Evolutionary conservation across 2,888 invertebrate genomes (phyloP).

Genomic region (Hipparchia semele): DNA sequence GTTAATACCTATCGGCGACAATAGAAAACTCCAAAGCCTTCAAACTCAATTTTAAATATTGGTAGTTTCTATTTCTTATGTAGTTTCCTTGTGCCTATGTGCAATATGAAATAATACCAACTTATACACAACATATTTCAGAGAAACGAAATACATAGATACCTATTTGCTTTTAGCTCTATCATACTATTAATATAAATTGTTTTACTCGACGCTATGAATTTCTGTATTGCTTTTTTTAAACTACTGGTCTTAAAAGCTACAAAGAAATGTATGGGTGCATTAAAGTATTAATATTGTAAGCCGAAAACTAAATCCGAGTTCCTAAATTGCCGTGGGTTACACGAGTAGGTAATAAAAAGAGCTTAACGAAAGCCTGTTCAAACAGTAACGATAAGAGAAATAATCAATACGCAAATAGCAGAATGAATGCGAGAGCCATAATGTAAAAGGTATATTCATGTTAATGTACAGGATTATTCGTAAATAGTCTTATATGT

Average conservation of each 20-base stretch:
- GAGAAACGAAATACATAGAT: no score
- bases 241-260: not conserved
- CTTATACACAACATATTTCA: no score
- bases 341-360: constrained; percentile 59
- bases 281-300: constrained; percentile 25
- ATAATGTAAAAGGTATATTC: constrained; percentile 22
- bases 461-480: constrained; percentile 16
- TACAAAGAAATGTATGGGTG: constrained; percentile 8
- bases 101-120: no score
- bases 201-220: no score
- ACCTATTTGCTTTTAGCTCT: no score
- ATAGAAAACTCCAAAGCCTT: no score
- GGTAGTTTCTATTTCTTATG: no score
- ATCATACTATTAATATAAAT: no score
- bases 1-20: no score
- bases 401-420: constrained; percentile 60
- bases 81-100: no score
- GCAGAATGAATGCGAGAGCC: constrained; percentile 42
- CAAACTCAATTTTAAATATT: no score
- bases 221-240: not conserved
- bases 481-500: constrained; percentile 17
- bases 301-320: constrained; percentile 52
- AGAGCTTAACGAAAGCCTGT: constrained; percentile 60
- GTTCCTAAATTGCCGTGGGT: constrained; percentile 46
- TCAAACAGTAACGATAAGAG: constrained; percentile 64